Evolutionary conservation across 2,888 invertebrate species (phyloP).

Genomic region (Thymelicus acteon): DNA sequence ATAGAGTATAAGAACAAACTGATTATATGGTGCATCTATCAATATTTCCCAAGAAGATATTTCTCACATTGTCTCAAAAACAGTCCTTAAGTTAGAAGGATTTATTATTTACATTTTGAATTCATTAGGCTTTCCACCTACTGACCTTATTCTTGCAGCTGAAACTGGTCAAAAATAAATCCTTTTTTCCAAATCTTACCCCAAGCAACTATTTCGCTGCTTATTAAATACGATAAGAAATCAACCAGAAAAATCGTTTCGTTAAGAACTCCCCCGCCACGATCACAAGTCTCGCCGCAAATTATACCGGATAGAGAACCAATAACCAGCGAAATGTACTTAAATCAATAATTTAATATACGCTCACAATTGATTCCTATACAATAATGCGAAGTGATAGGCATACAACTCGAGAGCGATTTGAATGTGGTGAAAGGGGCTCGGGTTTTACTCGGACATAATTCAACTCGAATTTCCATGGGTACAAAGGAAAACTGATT

Average conservation of each 20-base stretch:
- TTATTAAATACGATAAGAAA: background rate
- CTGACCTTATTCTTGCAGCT: no score
- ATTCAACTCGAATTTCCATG: constrained; percentile 32
- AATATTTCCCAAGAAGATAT: no score
- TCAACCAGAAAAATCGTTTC: background rate
- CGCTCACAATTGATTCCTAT: constrained; percentile 28
- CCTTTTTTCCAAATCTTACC: no score
- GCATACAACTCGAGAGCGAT: constrained; percentile 21
- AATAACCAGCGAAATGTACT: constrained; percentile 24
- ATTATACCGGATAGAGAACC: constrained; percentile 25
- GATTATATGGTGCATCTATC: no score
- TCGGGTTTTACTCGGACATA: constrained; percentile 27
- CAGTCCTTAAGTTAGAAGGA: no score
- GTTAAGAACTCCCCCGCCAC: constrained; percentile 1
- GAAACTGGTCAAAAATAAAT: no score
- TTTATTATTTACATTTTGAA: no score
- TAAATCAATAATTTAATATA: constrained; percentile 36
- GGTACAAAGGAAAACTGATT: constrained; percentile 36
- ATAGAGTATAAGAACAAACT: no score
- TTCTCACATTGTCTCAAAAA: no score
- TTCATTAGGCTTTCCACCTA: no score
- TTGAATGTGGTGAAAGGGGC: constrained; percentile 36
- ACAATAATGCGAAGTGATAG: constrained; percentile 34
- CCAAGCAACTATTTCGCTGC: no score
- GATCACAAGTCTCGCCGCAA: constrained; percentile 1